Evolutionary conservation across 2,888 invertebrate genomes (phyloP).

Genomic region (Listrodromus nycthemerus): DNA sequence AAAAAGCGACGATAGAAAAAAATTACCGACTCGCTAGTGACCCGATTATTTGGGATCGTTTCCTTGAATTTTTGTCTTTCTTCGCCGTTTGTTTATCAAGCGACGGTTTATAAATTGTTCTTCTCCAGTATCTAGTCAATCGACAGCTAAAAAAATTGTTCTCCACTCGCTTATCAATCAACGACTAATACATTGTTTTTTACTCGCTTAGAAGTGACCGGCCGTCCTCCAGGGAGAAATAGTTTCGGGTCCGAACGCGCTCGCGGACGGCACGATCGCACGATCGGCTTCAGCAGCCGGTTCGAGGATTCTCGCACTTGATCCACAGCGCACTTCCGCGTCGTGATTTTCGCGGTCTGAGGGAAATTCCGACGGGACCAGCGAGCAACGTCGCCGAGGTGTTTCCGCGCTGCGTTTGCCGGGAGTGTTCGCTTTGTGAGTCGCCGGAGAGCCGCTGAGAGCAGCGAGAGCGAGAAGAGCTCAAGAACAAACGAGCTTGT

Average conservation of each 20-base stretch:
- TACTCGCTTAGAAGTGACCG: not conserved
- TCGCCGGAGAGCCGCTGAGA: not conserved
- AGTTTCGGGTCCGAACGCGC: conserved; percentile 3
- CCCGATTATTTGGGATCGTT: not conserved
- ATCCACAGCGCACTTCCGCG: conserved; percentile 21
- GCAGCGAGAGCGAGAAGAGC: not conserved
- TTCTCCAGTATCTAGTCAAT: too few relatives aligned
- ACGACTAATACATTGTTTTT: too few relatives aligned
- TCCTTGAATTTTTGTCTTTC: not conserved
- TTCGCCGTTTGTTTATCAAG: not conserved
- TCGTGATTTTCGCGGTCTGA: conserved; percentile 12
- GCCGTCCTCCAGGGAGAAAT: not conserved
- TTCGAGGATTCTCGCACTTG: conserved; percentile 21
- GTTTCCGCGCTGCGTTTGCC: conserved; percentile 25
- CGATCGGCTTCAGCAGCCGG: conserved; percentile 2
- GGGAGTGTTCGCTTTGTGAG: conserved; percentile 55
- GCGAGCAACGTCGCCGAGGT: conserved; percentile 15
- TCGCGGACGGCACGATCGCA: not conserved
- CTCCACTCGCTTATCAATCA: too few relatives aligned
- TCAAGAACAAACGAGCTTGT: conserved; percentile 56
- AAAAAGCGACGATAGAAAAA: not conserved
- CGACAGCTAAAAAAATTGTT: too few relatives aligned
- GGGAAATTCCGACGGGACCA: conserved; percentile 9
- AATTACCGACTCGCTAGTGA: not conserved
- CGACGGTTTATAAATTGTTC: not conserved